A percentile compares a stretch with the other conserved stretches of the same genome.
These are phyloP conservation scores for Hemitrygon akajei DNA, from an alignment of 2,797 vertebrate genomes.

Conservation along the genomic window DNA sequence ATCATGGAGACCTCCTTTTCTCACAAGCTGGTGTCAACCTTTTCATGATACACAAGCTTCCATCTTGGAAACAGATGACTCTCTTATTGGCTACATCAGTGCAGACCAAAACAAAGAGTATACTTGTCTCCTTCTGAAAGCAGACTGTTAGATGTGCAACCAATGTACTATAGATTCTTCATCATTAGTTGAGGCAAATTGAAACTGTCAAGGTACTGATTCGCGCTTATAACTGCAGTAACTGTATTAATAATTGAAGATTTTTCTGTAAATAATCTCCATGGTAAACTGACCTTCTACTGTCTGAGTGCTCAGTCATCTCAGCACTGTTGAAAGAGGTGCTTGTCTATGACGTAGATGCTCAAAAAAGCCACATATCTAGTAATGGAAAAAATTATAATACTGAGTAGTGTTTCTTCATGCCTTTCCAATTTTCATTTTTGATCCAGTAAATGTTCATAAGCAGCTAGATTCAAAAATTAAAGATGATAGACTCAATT, in stretches of 20 bases:
- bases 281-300: background rate
- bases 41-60: slow-evolving; percentile 26
- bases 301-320: background rate
- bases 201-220: background rate
- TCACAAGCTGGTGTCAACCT: slow-evolving; percentile 24
- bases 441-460: background rate
- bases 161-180: background rate
- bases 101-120: slow-evolving; percentile 23
- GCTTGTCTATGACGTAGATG: background rate
- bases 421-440: background rate
- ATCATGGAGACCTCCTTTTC: background rate
- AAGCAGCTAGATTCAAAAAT: background rate
- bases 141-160: slow-evolving; percentile 27
- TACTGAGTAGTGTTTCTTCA: background rate
- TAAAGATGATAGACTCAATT: background rate
- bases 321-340: background rate
- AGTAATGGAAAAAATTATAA: background rate
- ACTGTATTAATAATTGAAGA: background rate
- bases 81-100: slow-evolving; percentile 23
- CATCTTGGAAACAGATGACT: slow-evolving; percentile 25
- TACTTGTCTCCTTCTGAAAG: slow-evolving; percentile 10
- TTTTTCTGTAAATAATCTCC: background rate
- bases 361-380: background rate
- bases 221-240: background rate
- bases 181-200: background rate